Evolutionary conservation across 2,797 vertebrate species (phyloP).

Genomic region (Sebastes goodei): DNA sequence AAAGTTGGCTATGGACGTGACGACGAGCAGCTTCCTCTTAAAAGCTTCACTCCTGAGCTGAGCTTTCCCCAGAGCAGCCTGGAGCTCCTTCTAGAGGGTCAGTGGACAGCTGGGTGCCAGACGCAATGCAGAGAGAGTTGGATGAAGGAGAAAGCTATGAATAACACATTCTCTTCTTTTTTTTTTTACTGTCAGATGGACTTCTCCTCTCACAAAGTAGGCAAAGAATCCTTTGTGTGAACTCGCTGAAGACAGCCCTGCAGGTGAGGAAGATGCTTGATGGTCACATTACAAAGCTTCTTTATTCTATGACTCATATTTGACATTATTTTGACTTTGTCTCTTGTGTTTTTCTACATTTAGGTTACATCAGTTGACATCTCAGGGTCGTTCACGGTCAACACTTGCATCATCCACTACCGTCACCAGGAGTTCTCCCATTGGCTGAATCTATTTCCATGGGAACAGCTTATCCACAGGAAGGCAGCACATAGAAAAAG

Average conservation of each 20-base stretch:
- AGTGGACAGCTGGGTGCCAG: conserved; percentile 41
- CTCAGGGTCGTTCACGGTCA: conserved; percentile 87
- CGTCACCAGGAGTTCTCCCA: conserved; percentile 97
- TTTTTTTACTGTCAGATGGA: conserved; percentile 84
- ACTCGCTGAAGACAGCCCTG: conserved; percentile 87
- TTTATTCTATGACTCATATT: neutral
- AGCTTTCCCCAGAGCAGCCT: conserved; percentile 92
- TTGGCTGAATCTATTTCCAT: conserved; percentile 91
- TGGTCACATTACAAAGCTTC: neutral
- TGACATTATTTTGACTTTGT: neutral
- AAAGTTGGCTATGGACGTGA: conserved; percentile 88
- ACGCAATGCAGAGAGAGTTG: neutral
- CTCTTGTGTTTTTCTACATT: neutral
- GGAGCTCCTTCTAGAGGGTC: conserved; percentile 91
- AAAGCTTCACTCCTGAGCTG: conserved; percentile 89
- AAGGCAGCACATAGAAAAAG: conserved; percentile 79
- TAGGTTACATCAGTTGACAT: conserved; percentile 93
- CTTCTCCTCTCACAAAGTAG: conserved; percentile 96
- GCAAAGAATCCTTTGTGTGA: conserved; percentile 95
- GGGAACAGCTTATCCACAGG: conserved; percentile 81
- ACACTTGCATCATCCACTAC: conserved; percentile 97
- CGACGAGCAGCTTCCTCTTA: conserved; percentile 88
- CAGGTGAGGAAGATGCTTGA: conserved; percentile 79
- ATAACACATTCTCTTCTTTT: conserved; percentile 2
- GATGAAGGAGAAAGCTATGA: neutral